Base-by-base conservation (phyloP, 1,140 invertebrate genomes). In the Hylaeus volcanicus region DNA sequence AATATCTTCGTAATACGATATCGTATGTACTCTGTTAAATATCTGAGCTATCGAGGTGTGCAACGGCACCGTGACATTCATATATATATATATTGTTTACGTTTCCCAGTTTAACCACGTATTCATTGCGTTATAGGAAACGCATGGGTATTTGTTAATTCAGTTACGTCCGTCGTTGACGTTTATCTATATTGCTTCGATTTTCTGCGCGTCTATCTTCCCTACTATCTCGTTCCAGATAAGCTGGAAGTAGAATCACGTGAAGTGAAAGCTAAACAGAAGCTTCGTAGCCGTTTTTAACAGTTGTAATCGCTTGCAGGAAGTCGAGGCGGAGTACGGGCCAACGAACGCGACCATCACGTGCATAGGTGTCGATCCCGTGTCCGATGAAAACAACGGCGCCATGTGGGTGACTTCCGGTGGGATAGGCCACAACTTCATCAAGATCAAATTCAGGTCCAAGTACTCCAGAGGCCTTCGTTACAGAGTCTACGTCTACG, bases 401-500 rank as follows among this genome's bases (percentile, higher is more conserved):
- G 86, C 74, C n/a, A 87, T 84, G 8, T 73, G 68, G 74, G 83
- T 91, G 26, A 85, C 80, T 39, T 80, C 72, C n/a, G 90, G 90
- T 39, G 90, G 90, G 9, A 58, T 91, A 9, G 83, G 81, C 14
- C 11, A 87, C 66, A 86, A 89, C 74, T 84, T 84, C 69, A 80
- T 91, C 6, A 86, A 64, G 11, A 82, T 91, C 1, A 90, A 88
- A 55, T 90, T 91, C 73, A 69, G 79, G 26, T 90, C 89, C 0
- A 90, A 86, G 39, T 79, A 79, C 4, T 84, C 81, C 9, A 75
- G 81, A 43, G 85, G 87, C 14, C 69, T 91, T 61, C 82, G 81
- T 79, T 90, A 89, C 51, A 86, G 84, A 76, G 87, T 90, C 14
- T 82, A 82, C 9, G 86, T 88, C 58, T 91, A 90, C 41, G 89